These are phyloP conservation scores for Halisarca cf. caerulea DNA, from an alignment of 37 sponge, comb jelly and placozoan genomes.

Conservation along the genomic window DNA sequence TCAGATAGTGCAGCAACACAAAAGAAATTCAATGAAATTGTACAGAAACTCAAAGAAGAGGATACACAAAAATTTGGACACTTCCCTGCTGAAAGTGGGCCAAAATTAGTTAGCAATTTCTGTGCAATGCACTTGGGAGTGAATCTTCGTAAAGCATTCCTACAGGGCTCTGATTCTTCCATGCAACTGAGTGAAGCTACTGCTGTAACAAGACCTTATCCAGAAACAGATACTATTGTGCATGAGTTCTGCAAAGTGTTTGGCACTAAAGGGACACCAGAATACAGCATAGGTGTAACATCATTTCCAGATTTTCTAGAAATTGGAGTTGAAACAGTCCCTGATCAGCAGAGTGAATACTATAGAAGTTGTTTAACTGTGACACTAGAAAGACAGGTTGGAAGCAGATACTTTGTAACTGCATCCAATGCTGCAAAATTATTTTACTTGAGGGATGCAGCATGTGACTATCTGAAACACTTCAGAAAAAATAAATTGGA, in stretches of 20 bases:
- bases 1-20: conserved; percentile 57
- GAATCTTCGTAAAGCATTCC: conserved; percentile 48
- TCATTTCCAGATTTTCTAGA: conserved; percentile 40
- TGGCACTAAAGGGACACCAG: conserved; percentile 37
- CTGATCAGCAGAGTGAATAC: not conserved
- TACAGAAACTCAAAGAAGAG: conserved; percentile 35
- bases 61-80: conserved; percentile 42
- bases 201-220: not conserved
- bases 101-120: conserved; percentile 35
- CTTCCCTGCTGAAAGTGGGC: not conserved
- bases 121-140: conserved; percentile 53
- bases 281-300: conserved; percentile 40
- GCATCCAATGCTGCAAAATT: conserved; percentile 46
- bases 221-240: conserved; percentile 20
- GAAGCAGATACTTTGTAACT: conserved; percentile 50
- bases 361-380: conserved; percentile 24
- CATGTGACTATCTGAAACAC: conserved; percentile 35
- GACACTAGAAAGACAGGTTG: conserved; percentile 36
- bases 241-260: conserved; percentile 61
- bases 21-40: conserved; percentile 45
- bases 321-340: not conserved
- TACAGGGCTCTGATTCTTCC: conserved; percentile 7
- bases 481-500: conserved; percentile 34
- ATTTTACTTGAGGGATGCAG: conserved; percentile 32
- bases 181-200: not conserved